Percentiles rank a stretch among this genome's conserved stretches.
Conservation (phyloP, 2,888 invertebrate species). For the Apomyelois bistriatella region DNA sequence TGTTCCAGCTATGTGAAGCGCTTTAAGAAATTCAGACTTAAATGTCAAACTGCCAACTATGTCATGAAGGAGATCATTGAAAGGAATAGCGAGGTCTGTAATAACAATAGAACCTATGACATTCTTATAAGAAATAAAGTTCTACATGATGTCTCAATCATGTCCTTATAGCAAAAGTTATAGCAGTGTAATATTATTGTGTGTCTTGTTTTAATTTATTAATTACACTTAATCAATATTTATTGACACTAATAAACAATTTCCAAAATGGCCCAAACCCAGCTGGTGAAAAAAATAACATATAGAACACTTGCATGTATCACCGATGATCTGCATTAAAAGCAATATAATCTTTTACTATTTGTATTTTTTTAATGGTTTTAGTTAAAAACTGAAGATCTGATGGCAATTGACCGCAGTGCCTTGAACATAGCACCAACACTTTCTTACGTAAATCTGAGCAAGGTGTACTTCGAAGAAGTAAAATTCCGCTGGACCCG, state of each 20-base stretch:
- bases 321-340: neutral
- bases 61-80: conserved; percentile 50
- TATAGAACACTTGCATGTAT: too few species aligned
- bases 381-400: conserved; percentile 49
- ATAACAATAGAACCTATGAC: too few species aligned
- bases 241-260: too few species aligned
- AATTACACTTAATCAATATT: too few species aligned
- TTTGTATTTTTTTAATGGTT: conserved; percentile 22
- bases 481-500: conserved; percentile 51
- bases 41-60: conserved; percentile 62
- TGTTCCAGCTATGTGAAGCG: conserved; percentile 50
- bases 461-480: conserved; percentile 44
- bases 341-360: neutral
- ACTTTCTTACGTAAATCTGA: conserved; percentile 43
- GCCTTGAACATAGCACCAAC: conserved; percentile 40
- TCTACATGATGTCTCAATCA: too few species aligned
- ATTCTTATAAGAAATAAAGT: too few species aligned
- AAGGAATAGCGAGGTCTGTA: conserved; percentile 30
- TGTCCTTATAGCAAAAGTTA: too few species aligned
- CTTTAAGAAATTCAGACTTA: conserved; percentile 53
- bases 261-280: too few species aligned
- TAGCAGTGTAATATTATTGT: too few species aligned
- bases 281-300: too few species aligned
- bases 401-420: conserved; percentile 41
- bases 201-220: too few species aligned